Evolutionary conservation across 2,888 invertebrate species (phyloP).

Genomic region (Drosophila pseudotalamancana): DNA sequence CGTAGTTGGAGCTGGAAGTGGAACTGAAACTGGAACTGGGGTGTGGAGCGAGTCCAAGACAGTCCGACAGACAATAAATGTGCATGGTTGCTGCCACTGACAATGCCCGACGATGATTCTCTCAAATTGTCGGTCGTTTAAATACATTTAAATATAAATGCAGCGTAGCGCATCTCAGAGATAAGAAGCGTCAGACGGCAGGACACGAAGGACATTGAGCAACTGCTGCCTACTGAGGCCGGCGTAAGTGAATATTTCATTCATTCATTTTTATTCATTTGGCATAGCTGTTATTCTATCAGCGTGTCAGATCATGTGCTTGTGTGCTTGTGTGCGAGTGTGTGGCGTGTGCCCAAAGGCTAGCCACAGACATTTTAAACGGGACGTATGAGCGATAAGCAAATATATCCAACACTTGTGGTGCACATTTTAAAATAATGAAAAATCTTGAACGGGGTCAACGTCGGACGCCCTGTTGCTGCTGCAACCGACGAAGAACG

Average conservation of each 20-base stretch:
- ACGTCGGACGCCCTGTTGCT: conserved; percentile 2
- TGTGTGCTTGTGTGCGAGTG: background rate
- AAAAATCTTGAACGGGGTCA: conserved; percentile 42
- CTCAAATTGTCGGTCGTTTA: conserved; percentile 79
- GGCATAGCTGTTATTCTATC: conserved; percentile 59
- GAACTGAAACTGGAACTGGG: conserved; percentile 13
- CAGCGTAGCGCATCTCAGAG: conserved; percentile 41
- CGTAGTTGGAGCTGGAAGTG: background rate
- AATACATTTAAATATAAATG: conserved; percentile 79
- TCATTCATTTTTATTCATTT: conserved; percentile 69
- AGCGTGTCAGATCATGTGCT: conserved; percentile 45
- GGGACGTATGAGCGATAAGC: conserved; percentile 53
- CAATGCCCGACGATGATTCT: conserved; percentile 65
- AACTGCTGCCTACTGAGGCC: conserved; percentile 15
- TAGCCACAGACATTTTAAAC: conserved; percentile 56
- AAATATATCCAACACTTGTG: conserved; percentile 73
- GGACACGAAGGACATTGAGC: conserved; percentile 30
- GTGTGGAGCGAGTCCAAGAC: conserved; percentile 30
- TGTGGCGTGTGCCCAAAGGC: conserved; percentile 30
- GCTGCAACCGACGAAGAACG: conserved; percentile 21
- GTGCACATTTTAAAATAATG: conserved; percentile 69
- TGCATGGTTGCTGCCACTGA: conserved; percentile 54
- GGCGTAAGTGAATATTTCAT: conserved; percentile 70
- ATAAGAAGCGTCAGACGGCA: conserved; percentile 33
- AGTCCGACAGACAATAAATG: conserved; percentile 65